Evolutionary conservation across 2,888 invertebrate genomes (phyloP).

Genomic region (Bibio marci): DNA sequence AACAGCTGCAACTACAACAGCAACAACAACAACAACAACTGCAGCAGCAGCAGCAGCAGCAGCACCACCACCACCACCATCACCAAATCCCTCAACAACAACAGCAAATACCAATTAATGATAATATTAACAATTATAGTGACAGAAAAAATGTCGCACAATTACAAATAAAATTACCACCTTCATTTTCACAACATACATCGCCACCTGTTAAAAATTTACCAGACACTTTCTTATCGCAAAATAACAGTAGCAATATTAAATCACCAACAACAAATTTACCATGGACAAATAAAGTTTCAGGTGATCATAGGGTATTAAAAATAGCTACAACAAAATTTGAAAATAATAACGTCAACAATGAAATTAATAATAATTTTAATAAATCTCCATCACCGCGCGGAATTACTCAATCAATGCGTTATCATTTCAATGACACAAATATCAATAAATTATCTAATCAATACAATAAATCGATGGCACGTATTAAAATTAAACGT

Average conservation of each 20-base stretch:
- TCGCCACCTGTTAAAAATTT: slow-evolving; percentile 12
- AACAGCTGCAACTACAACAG: slow-evolving; percentile 5
- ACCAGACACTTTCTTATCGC: slow-evolving; percentile 15
- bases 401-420: slow-evolving; percentile 10
- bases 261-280: slow-evolving; percentile 17
- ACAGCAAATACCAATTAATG: slow-evolving; percentile 8
- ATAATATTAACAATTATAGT: slow-evolving; percentile 6
- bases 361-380: not conserved
- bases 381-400: not conserved
- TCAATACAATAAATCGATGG: slow-evolving; percentile 3
- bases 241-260: slow-evolving; percentile 3
- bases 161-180: not conserved
- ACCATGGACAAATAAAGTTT: slow-evolving; percentile 33
- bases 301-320: slow-evolving; percentile 32
- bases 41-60: too few species aligned
- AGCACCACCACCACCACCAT: slow-evolving; percentile 8
- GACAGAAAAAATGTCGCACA: not conserved
- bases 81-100: slow-evolving; percentile 8
- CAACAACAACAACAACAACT: slow-evolving; percentile 5
- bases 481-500: slow-evolving; percentile 6
- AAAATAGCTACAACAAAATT: slow-evolving; percentile 38
- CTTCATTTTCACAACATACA: slow-evolving; percentile 1
- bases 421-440: slow-evolving; percentile 12
- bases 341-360: slow-evolving; percentile 31
- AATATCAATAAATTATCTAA: not conserved